These are phyloP conservation scores for Torymus texanus DNA, from an alignment of 2,888 invertebrate species.

Conservation along the genomic window DNA sequence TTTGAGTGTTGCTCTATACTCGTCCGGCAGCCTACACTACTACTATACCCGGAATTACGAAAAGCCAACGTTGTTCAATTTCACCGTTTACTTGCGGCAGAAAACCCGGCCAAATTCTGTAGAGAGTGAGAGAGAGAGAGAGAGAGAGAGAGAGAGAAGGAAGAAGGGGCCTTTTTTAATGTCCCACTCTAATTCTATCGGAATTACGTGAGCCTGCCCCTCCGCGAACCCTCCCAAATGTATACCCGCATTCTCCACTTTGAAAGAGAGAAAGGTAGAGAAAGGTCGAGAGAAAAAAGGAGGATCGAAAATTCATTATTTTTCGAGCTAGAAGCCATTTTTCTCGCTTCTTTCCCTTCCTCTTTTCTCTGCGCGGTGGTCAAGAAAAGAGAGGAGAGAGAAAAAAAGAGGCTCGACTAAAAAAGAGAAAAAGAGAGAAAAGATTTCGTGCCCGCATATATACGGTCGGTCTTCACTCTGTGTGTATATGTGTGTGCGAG, in stretches of 20 bases:
- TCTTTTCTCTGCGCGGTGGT: background rate
- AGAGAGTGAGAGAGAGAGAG: background rate
- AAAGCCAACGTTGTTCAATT: slow-evolving; percentile 42
- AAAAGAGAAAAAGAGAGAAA: slow-evolving; percentile 22
- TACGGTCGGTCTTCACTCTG: no score
- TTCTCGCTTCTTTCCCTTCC: slow-evolving; percentile 13
- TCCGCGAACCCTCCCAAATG: no score
- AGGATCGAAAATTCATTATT: slow-evolving; percentile 25
- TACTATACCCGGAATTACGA: slow-evolving; percentile 37
- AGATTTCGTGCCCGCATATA: slow-evolving; percentile 45
- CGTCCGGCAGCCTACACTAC: no score
- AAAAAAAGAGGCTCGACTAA: slow-evolving; percentile 1
- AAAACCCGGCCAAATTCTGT: no score
- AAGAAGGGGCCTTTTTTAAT: slow-evolving; percentile 13
- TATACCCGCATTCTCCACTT: no score
- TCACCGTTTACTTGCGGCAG: slow-evolving; percentile 39
- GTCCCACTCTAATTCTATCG: slow-evolving; percentile 5
- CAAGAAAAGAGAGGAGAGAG: no score
- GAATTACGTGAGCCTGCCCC: slow-evolving; percentile 2
- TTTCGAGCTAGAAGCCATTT: slow-evolving; percentile 16
- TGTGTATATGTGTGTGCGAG: no score
- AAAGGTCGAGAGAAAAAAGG: background rate
- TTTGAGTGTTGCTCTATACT: slow-evolving; percentile 18
- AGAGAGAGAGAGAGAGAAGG: background rate
- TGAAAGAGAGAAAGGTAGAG: no score